A percentile compares a stretch with the other conserved stretches of the same genome.
phyloP scores from a whole-genome alignment of 2,113 vertebrate species.

The Isurus oxyrinchus region DNA sequence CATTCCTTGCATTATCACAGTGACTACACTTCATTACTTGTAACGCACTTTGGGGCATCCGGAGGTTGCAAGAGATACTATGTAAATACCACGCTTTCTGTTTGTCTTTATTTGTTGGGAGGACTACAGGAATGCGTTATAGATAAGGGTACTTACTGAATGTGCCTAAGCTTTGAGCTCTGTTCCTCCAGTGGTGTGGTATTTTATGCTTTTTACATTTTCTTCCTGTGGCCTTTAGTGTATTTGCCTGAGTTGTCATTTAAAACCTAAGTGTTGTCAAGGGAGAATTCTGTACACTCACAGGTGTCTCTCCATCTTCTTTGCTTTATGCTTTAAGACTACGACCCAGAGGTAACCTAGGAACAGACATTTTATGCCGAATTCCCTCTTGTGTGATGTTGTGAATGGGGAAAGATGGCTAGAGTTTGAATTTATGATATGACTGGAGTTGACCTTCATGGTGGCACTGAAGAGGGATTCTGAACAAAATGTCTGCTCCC shows the following conservation, averaged over 20 bases:
- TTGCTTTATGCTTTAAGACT: conserved; percentile 12
- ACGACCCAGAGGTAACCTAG: background rate
- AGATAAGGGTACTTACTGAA: background rate
- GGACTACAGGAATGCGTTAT: background rate
- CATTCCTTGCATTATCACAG: background rate
- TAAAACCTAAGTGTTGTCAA: background rate
- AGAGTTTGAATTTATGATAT: conserved; percentile 21
- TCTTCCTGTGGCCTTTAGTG: conserved; percentile 19
- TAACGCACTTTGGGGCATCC: background rate
- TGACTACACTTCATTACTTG: background rate
- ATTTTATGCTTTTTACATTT: background rate
- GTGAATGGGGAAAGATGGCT: background rate
- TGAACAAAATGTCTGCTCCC: conserved; percentile 19
- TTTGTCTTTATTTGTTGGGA: background rate
- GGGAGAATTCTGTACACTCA: background rate
- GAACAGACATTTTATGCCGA: background rate
- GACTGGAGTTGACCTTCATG: conserved; percentile 30
- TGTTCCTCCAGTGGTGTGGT: background rate
- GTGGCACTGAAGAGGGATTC: background rate
- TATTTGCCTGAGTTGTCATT: background rate
- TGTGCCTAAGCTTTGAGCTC: background rate
- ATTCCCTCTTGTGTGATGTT: background rate
- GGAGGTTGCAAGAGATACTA: background rate
- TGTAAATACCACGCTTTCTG: background rate
- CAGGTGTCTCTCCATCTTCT: conserved; percentile 20